Percentiles rank a stretch among this genome's conserved stretches.
Conservation (phyloP, 2,113 vertebrate genomes). For the Anguilla rostrata region DNA sequence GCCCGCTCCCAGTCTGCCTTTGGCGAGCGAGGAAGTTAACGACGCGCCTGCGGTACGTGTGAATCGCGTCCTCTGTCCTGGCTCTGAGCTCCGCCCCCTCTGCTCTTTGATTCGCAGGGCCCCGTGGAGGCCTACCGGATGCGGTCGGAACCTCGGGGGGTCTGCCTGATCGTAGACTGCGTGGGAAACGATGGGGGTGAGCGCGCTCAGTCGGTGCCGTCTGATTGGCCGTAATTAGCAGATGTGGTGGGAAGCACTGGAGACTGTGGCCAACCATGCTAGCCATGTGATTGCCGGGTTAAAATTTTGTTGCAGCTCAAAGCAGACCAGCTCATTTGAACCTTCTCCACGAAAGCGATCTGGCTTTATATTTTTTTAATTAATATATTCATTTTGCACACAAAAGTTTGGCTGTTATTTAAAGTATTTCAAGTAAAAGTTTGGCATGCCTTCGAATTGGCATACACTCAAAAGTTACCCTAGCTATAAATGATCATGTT, state of each 20-base stretch:
- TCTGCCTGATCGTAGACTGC: conserved; percentile 91
- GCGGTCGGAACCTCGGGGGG: conserved; percentile 71
- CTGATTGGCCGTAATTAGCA: neutral
- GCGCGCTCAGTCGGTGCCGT: conserved; percentile 31
- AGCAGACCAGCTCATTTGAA: neutral
- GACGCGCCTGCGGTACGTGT: neutral
- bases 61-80: neutral
- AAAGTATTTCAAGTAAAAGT: too few species aligned
- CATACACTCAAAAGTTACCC: neutral
- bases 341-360: too few species aligned
- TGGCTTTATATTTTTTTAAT: neutral
- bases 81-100: neutral
- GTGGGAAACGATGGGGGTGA: conserved; percentile 83
- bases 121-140: conserved; percentile 74
- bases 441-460: too few species aligned
- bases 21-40: neutral
- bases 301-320: neutral
- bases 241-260: neutral
- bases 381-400: neutral
- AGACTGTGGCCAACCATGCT: neutral
- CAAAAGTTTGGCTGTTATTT: too few species aligned
- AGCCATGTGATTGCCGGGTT: neutral
- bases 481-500: neutral
- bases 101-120: conserved; percentile 43
- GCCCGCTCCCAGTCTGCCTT: neutral